Evolutionary conservation across 2,888 invertebrate species (phyloP).

Genomic region (Gymnocheta viridis): DNA sequence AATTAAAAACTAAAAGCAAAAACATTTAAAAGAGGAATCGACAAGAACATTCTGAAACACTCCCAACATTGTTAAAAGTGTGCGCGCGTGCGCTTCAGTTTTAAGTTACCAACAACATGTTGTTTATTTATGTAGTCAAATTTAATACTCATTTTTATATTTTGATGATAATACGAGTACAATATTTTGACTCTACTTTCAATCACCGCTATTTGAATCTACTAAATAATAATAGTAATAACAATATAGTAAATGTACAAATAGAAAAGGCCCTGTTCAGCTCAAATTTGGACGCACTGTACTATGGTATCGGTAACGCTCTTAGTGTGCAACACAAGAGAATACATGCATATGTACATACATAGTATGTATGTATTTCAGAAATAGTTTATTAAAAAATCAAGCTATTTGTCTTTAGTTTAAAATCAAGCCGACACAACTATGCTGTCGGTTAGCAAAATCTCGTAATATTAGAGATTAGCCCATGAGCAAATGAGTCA

Average conservation of each 20-base stretch:
- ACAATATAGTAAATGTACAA: conserved; percentile 43
- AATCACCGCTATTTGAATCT: conserved; percentile 70
- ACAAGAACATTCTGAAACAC: conserved; percentile 28
- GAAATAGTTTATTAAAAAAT: too few species aligned
- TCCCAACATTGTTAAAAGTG: conserved; percentile 39
- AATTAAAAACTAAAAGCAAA: conserved; percentile 13
- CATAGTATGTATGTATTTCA: too few species aligned
- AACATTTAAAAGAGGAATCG: background rate
- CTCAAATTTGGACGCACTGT: background rate
- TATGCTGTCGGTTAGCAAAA: too few species aligned
- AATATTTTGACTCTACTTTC: conserved; percentile 69
- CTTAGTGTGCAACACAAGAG: too few species aligned
- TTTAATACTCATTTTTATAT: conserved; percentile 70
- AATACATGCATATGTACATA: too few species aligned
- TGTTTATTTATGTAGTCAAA: conserved; percentile 21
- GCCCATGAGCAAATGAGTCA: too few species aligned
- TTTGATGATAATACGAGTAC: conserved; percentile 63
- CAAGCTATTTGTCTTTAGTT: too few species aligned
- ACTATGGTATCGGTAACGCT: too few species aligned
- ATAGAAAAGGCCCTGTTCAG: background rate
- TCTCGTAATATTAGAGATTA: too few species aligned
- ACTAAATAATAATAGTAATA: conserved; percentile 40
- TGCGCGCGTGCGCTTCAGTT: conserved; percentile 66
- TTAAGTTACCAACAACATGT: conserved; percentile 48
- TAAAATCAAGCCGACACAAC: too few species aligned